Evolutionary conservation across 2,888 invertebrate species (phyloP).

Genomic region (Drosophila robusta): DNA sequence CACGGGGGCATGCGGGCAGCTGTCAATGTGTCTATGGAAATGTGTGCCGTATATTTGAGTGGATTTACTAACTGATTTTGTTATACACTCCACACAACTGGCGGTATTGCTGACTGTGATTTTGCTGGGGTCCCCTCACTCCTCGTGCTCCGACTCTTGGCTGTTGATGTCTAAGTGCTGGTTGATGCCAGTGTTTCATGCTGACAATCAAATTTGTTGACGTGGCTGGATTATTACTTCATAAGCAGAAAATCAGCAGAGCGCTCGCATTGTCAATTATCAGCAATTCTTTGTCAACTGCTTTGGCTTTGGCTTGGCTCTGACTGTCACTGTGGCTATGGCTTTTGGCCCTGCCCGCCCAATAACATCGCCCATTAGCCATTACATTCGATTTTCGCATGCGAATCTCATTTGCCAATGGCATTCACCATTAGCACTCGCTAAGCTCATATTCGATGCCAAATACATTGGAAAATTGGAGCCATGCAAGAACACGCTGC

Average conservation of each 20-base stretch:
- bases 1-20: constrained; percentile 69
- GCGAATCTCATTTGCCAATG: constrained; percentile 77
- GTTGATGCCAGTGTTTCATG: constrained; percentile 60
- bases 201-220: constrained; percentile 81
- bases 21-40: constrained; percentile 81
- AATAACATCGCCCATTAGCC: constrained; percentile 66
- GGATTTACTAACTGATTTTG: constrained; percentile 81
- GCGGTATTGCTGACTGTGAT: constrained; percentile 65
- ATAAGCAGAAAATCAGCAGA: constrained; percentile 70
- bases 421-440: constrained; percentile 66
- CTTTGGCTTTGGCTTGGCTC: constrained; percentile 25
- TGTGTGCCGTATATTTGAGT: constrained; percentile 75
- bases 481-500: constrained; percentile 9
- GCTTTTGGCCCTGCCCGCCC: constrained; percentile 34
- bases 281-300: constrained; percentile 72
- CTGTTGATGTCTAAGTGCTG: constrained; percentile 51
- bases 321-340: constrained; percentile 17
- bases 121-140: constrained; percentile 32
- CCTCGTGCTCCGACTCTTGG: constrained; percentile 18
- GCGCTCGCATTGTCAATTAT: constrained; percentile 74
- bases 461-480: constrained; percentile 65
- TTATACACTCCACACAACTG: constrained; percentile 61
- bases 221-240: constrained; percentile 81
- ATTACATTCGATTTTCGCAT: constrained; percentile 75
- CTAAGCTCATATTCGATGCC: constrained; percentile 66